A percentile compares a stretch with the other conserved stretches of the same genome.
Evolutionary conservation across 35 echinoderm and acorn worm species (phyloP).

Genomic region (Ophiothrix spiculata): DNA sequence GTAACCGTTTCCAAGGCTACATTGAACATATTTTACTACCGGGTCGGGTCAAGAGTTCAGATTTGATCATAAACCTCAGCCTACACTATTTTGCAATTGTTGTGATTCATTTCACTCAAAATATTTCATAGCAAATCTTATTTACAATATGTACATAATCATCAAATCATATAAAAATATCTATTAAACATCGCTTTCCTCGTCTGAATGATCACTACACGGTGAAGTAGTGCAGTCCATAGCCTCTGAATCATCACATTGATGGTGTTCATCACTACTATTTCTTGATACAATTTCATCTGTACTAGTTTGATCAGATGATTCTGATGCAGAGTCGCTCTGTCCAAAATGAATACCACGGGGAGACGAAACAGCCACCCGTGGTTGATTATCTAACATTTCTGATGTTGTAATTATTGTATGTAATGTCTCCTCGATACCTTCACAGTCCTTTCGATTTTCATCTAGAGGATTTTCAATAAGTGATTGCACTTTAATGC

Average conservation of each 20-base stretch:
- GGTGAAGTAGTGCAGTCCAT: slow-evolving; percentile 36
- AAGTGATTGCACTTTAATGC: not conserved
- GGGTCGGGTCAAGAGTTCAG: too few relatives aligned
- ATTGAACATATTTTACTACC: too few relatives aligned
- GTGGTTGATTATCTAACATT: not conserved
- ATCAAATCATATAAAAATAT: too few relatives aligned
- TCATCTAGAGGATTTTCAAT: not conserved
- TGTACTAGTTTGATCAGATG: not conserved
- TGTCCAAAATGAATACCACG: not conserved
- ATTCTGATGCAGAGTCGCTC: not conserved
- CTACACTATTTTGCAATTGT: too few relatives aligned
- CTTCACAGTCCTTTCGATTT: not conserved
- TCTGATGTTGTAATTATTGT: not conserved
- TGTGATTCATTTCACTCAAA: too few relatives aligned
- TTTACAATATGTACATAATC: too few relatives aligned
- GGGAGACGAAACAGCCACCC: not conserved
- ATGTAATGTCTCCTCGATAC: not conserved
- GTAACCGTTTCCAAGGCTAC: too few relatives aligned
- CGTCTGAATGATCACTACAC: slow-evolving; percentile 25
- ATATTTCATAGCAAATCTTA: too few relatives aligned
- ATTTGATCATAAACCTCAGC: too few relatives aligned
- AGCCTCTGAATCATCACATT: slow-evolving; percentile 16
- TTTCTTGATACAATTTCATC: not conserved
- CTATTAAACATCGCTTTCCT: slow-evolving; percentile 6
- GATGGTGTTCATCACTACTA: not conserved